Percentiles rank a stretch among this genome's conserved stretches.
Evolutionary conservation across 2,113 vertebrate species (phyloP).

Genomic region (Blennius ocellaris): DNA sequence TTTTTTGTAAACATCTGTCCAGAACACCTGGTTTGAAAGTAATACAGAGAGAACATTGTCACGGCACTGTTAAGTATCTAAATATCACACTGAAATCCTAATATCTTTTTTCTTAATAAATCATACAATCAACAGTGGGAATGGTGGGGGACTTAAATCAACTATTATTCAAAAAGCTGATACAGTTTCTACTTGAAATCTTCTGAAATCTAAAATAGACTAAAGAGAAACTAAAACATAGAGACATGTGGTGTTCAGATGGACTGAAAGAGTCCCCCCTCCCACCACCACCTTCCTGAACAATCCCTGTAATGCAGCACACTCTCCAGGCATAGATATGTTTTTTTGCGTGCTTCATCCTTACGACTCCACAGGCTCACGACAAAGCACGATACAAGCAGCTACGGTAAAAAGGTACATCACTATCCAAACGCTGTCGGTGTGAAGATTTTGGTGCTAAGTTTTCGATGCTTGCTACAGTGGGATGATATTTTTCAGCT

Average conservation of each 20-base stretch:
- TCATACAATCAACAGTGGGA: background rate
- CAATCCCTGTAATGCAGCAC: constrained; percentile 49
- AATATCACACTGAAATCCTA: constrained; percentile 4
- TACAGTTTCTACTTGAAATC: constrained; percentile 13
- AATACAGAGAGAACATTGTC: constrained; percentile 4
- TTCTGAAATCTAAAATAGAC: constrained; percentile 6
- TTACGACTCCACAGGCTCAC: constrained; percentile 59
- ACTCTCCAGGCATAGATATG: constrained; percentile 55
- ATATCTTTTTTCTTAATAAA: background rate
- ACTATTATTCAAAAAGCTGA: background rate
- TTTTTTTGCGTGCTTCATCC: constrained; percentile 52
- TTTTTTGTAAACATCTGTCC: constrained; percentile 36
- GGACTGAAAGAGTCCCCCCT: constrained; percentile 22
- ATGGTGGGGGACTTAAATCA: background rate
- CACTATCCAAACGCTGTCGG: constrained; percentile 72
- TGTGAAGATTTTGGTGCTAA: constrained; percentile 61
- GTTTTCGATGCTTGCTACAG: constrained; percentile 63
- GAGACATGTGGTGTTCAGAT: constrained; percentile 39
- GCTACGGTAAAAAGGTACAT: constrained; percentile 67
- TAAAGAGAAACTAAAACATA: constrained; percentile 14
- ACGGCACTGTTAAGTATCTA: constrained; percentile 8
- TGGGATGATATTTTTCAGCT: constrained; percentile 10
- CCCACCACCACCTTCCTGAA: constrained; percentile 22
- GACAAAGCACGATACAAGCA: constrained; percentile 74
- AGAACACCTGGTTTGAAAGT: constrained; percentile 25